A percentile compares a stretch with the other conserved stretches of the same genome.
Evolutionary conservation across 1,140 invertebrate genomes (phyloP).

Genomic region (Drosophila miranda): DNA sequence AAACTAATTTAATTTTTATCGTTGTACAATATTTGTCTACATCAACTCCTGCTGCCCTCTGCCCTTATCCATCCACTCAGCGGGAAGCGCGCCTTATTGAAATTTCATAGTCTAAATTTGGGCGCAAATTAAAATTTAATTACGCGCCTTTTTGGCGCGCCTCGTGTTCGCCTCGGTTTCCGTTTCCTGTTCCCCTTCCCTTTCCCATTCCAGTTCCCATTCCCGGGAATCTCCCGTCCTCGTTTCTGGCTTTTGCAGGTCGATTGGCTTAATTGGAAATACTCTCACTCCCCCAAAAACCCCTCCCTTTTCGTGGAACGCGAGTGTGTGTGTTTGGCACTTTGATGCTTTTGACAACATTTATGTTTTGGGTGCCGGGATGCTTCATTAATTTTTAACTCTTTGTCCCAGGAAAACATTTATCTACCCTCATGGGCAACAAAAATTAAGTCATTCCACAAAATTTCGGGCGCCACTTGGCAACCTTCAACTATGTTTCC

Average conservation of each 20-base stretch:
- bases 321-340: conserved; percentile 13
- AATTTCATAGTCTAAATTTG: conserved; percentile 76
- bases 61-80: background rate
- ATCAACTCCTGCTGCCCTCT: too few relatives aligned
- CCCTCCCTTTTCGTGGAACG: background rate
- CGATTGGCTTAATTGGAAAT: conserved; percentile 61
- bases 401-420: conserved; percentile 17
- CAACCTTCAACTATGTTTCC: conserved; percentile 5
- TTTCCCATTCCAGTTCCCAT: background rate
- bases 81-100: conserved; percentile 51
- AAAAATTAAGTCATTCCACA: conserved; percentile 43
- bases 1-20: conserved; percentile 62
- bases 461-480: conserved; percentile 7
- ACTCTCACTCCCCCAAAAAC: background rate
- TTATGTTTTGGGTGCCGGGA: conserved; percentile 37
- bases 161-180: background rate
- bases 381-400: conserved; percentile 72
- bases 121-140: conserved; percentile 75
- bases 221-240: too few relatives aligned
- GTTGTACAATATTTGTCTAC: conserved; percentile 12
- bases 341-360: conserved; percentile 60
- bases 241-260: conserved; percentile 38
- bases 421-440: conserved; percentile 38
- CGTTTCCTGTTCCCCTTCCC: conserved; percentile 3
- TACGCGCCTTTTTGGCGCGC: conserved; percentile 41